Evolutionary conservation across 2,797 vertebrate species (phyloP).

Genomic region (Galagoides demidoff): DNA sequence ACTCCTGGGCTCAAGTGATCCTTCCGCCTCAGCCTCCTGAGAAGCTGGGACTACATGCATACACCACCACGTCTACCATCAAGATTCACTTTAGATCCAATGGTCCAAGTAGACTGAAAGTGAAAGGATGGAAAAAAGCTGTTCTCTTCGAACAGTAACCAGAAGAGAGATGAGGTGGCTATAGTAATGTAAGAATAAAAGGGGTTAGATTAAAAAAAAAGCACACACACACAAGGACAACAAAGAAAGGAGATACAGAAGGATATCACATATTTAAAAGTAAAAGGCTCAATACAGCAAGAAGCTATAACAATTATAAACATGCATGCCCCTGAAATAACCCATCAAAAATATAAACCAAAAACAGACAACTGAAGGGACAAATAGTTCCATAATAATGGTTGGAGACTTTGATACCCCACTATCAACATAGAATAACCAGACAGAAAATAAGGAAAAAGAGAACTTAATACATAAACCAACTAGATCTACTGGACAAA

Average conservation of each 20-base stretch:
- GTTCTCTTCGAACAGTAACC: not conserved
- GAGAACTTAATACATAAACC: not conserved
- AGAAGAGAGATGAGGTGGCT: not conserved
- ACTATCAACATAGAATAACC: not conserved
- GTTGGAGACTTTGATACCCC: not conserved
- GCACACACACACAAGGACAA: not conserved
- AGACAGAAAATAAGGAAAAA: not conserved
- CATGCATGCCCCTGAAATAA: not conserved
- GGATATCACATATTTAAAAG: not conserved
- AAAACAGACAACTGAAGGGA: not conserved
- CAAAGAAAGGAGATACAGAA: too few relatives aligned
- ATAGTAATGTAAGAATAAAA: too few relatives aligned
- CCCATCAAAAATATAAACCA: not conserved
- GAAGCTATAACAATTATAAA: not conserved
- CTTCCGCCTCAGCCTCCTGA: not conserved
- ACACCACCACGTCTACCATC: not conserved
- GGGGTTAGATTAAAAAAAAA: not conserved
- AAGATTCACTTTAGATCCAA: not conserved
- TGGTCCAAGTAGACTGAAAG: not conserved
- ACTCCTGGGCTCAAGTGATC: not conserved
- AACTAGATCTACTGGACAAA: not conserved
- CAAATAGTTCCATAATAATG: not conserved
- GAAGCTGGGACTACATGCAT: not conserved
- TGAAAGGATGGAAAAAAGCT: not conserved
- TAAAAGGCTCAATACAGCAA: not conserved